Percentiles rank a stretch among this genome's conserved stretches.
Conservation (phyloP, 2,797 vertebrate genomes). For the Lerista edwardsae region DNA sequence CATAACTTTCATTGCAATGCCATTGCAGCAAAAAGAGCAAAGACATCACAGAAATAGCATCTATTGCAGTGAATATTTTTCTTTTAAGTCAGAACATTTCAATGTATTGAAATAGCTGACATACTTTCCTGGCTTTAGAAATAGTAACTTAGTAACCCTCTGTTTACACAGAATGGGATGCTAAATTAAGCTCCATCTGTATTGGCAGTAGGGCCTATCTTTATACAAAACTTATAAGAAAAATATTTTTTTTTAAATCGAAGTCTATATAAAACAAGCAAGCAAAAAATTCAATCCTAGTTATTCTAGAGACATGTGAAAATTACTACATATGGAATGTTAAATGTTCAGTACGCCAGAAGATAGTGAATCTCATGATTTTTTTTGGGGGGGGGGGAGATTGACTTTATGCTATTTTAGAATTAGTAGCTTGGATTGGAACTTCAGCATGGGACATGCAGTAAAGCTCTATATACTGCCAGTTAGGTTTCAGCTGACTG, state of each 20-base stretch:
- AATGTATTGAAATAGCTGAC: background rate
- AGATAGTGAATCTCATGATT: background rate
- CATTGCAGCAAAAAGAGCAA: background rate
- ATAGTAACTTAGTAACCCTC: background rate
- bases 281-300: no score
- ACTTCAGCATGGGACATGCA: background rate
- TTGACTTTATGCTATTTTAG: background rate
- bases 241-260: no score
- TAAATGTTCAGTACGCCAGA: background rate
- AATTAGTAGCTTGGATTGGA: background rate
- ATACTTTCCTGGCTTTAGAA: slow-evolving; percentile 7
- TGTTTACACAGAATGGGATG: background rate
- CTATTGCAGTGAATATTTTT: background rate
- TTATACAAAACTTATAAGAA: no score
- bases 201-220: no score
- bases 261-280: no score
- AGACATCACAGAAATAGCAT: background rate
- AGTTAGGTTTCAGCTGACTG: background rate
- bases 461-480: background rate
- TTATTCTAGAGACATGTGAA: background rate
- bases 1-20: background rate
- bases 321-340: background rate
- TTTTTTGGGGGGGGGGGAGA: background rate
- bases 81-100: background rate
- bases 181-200: background rate